phyloP scores from a whole-genome alignment of 2,888 invertebrate species.

The Morpho deidamia region DNA sequence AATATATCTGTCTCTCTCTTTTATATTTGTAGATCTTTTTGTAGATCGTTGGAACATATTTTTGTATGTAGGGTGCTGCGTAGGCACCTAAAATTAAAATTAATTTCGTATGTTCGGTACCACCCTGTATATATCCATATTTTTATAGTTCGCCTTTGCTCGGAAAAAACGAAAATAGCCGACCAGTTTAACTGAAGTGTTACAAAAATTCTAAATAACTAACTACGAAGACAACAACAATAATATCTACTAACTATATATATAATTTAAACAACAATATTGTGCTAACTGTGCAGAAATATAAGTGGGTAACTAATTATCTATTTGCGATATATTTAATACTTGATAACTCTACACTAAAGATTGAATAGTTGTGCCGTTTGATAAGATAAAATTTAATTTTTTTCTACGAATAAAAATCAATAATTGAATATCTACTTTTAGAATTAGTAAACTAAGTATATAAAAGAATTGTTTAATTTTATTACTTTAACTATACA shows the following conservation, averaged over 20 bases:
- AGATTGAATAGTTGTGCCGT: slow-evolving; percentile 3
- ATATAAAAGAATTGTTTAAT: neutral
- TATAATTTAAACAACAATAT: slow-evolving; percentile 38
- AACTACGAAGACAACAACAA: slow-evolving; percentile 20
- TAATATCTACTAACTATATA: slow-evolving; percentile 5
- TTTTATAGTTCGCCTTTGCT: no score
- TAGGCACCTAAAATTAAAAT: no score
- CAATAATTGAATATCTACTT: neutral
- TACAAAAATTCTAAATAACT: slow-evolving; percentile 24
- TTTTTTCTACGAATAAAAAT: no score
- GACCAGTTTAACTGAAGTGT: no score
- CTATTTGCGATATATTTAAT: slow-evolving; percentile 34
- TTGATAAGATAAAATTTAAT: no score
- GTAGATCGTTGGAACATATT: no score
- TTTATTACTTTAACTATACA: neutral
- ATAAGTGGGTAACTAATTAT: slow-evolving; percentile 37
- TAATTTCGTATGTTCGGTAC: no score
- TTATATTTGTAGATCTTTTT: no score
- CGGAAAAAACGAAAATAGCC: no score
- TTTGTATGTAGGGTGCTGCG: no score
- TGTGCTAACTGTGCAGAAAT: slow-evolving; percentile 62
- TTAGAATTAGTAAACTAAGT: neutral
- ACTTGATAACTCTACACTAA: slow-evolving; percentile 25
- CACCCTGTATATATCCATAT: no score
- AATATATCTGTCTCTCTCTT: no score